Evolutionary conservation across 2,797 vertebrate genomes (phyloP).

Genomic region (Aphelocoma californica): DNA sequence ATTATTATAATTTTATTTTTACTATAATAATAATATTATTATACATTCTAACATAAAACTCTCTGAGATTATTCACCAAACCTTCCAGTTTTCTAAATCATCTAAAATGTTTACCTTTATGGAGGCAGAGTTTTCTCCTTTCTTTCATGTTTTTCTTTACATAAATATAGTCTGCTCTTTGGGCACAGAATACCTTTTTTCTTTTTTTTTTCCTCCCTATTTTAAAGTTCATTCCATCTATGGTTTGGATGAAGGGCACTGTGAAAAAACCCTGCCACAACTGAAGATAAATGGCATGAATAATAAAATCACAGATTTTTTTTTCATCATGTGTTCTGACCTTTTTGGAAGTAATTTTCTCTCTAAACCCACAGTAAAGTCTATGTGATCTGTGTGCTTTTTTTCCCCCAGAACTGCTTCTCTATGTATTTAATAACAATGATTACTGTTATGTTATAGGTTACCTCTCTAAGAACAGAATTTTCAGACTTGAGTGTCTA

Average conservation of each 20-base stretch:
- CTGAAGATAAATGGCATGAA: neutral
- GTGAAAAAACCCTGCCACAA: neutral
- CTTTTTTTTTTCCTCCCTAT: neutral
- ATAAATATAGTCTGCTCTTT: neutral
- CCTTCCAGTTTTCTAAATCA: neutral
- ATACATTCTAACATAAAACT: neutral
- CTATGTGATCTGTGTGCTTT: neutral
- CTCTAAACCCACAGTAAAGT: constrained; percentile 7
- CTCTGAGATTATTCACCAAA: neutral
- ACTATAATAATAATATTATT: neutral
- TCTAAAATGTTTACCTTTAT: neutral
- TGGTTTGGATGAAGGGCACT: neutral
- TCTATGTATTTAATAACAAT: constrained; percentile 5
- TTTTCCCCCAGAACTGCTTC: neutral
- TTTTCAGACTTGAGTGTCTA: neutral
- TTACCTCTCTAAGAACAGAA: neutral
- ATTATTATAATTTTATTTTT: neutral
- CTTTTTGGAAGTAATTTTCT: constrained; percentile 36
- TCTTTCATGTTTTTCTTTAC: neutral
- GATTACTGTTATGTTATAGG: constrained; percentile 4
- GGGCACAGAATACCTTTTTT: neutral
- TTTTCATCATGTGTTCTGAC: constrained; percentile 8
- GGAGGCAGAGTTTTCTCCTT: neutral
- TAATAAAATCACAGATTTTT: constrained; percentile 15
- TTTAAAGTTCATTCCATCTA: neutral